Percentiles rank a stretch among this genome's conserved stretches.
These are phyloP conservation scores for Malurus alboscapulatus DNA, from an alignment of 2,113 vertebrate species.

Conservation along the genomic window DNA sequence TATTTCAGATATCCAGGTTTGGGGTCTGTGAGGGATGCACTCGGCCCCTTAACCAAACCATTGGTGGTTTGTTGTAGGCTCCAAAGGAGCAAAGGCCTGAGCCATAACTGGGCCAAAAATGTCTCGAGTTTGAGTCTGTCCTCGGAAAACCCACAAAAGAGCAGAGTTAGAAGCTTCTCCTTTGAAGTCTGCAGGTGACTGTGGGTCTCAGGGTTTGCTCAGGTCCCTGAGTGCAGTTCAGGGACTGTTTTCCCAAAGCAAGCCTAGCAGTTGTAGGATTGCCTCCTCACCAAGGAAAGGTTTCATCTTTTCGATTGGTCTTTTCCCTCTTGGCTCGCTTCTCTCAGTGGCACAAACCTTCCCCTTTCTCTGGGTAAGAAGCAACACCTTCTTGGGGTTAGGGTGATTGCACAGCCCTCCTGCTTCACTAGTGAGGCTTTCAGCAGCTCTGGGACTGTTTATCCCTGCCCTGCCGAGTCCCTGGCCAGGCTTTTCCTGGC, in stretches of 20 bases:
- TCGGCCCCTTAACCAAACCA: fast-evolving
- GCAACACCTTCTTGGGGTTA: neutral
- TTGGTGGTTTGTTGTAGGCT: neutral
- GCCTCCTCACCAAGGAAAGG: neutral
- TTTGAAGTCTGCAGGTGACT: neutral
- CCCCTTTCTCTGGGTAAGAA: neutral
- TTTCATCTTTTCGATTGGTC: neutral
- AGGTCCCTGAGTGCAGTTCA: neutral
- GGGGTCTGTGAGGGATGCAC: neutral
- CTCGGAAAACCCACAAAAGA: neutral
- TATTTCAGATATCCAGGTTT: neutral
- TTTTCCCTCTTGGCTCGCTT: neutral
- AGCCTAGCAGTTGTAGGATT: neutral
- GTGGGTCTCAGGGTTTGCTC: fast-evolving
- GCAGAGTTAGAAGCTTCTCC: neutral
- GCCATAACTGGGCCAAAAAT: neutral
- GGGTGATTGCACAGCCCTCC: neutral
- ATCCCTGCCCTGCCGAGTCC: neutral
- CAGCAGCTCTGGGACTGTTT: constrained; percentile 3
- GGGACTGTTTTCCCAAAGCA: neutral
- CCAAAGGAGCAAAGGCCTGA: neutral
- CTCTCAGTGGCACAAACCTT: neutral
- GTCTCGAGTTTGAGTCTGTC: neutral
- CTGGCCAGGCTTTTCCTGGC: neutral
- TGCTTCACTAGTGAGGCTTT: constrained; percentile 31